phyloP scores from a whole-genome alignment of 2,113 vertebrate species.

The Taurulus bubalis region DNA sequence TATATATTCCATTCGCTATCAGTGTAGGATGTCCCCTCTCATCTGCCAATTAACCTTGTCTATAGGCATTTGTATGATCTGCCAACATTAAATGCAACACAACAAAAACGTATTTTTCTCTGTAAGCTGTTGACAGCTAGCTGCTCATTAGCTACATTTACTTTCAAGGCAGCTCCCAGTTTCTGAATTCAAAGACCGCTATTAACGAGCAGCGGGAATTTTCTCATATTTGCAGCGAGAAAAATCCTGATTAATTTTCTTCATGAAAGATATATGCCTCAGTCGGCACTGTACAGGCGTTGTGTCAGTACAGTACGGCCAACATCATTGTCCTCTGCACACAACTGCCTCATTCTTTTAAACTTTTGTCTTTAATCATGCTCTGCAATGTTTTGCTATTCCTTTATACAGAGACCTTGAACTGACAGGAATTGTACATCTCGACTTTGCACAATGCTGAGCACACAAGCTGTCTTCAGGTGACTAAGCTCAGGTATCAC shows the following conservation, averaged over 20 bases:
- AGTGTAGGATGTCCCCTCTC: conserved; percentile 21
- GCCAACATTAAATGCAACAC: conserved; percentile 30
- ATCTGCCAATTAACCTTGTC: conserved; percentile 54
- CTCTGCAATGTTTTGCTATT: conserved; percentile 1
- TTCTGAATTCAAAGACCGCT: conserved; percentile 42
- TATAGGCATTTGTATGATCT: conserved; percentile 37
- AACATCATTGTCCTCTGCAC: conserved; percentile 13
- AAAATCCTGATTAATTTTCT: background rate
- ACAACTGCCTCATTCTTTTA: background rate
- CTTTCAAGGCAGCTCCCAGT: conserved; percentile 50
- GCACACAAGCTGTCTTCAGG: background rate
- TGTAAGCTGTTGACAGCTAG: conserved; percentile 44
- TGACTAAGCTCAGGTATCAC: conserved; percentile 33
- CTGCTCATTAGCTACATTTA: conserved; percentile 59
- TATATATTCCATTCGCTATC: conserved; percentile 22
- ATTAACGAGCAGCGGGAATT: conserved; percentile 32
- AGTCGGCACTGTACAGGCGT: background rate
- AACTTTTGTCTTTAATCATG: conserved; percentile 20
- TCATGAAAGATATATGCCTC: background rate
- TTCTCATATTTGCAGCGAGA: background rate
- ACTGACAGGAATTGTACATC: conserved; percentile 8
- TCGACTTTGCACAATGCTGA: conserved; percentile 16
- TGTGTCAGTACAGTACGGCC: background rate
- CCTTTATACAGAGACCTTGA: conserved; percentile 21
- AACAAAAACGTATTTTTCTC: conserved; percentile 35